Conservation (phyloP, 2,888 invertebrate species). For the Tetranychus truncatus region DNA sequence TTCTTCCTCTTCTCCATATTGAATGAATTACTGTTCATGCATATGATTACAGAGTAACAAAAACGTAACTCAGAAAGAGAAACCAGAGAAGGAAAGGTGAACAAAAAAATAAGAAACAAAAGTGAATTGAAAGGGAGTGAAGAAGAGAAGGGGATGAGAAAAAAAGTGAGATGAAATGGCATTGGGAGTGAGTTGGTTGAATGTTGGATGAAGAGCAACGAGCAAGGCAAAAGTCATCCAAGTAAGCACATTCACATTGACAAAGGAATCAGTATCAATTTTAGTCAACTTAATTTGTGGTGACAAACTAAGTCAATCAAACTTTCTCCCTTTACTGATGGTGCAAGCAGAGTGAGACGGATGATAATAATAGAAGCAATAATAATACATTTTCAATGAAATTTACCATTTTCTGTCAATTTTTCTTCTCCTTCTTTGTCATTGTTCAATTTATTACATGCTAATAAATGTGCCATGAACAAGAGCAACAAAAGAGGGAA, state of each 20-base stretch:
- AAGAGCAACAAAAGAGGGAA: no score
- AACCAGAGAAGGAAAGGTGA: background rate
- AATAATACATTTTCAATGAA: no score
- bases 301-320: background rate
- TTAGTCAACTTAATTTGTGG: background rate
- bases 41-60: background rate
- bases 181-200: background rate
- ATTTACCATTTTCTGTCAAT: no score
- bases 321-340: background rate
- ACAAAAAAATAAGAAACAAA: background rate
- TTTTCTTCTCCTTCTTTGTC: no score
- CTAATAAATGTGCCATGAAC: no score
- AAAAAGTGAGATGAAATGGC: background rate
- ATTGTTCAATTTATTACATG: no score
- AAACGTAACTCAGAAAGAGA: background rate
- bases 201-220: background rate
- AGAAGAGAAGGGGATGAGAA: background rate
- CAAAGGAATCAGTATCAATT: background rate
- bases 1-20: background rate
- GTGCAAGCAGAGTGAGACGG: background rate
- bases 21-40: slow-evolving; percentile 1
- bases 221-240: background rate
- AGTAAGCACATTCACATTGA: background rate
- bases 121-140: background rate
- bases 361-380: no score